Base-by-base conservation (phyloP, 2,113 vertebrate genomes). In the Mesocricetus auratus region DNA sequence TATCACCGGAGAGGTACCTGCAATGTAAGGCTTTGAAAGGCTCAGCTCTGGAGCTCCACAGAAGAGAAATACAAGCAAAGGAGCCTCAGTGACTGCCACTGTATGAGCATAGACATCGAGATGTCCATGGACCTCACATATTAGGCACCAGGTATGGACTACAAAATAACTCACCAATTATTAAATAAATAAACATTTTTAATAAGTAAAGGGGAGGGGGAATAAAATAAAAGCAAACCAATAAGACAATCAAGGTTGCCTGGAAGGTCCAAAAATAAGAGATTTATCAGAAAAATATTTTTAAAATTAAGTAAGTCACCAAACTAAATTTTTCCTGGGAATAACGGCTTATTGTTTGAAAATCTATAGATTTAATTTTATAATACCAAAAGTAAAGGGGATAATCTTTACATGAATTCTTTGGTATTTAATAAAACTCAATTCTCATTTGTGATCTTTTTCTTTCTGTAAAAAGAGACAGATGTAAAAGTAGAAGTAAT, bases 381-480 rank as follows among this genome's bases (percentile, higher is more conserved):
- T 13, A 12, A 45, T 33, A 68, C 47, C 17, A 24, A 71, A 62
- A 42, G 42, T 12, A 64, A 64, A 47, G 39, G 36, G 79, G 2
- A 19, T 68, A 93, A 69, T 31, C 26, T 88, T 88, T 36, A 39
- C 66, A 33, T 24, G 3, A 11, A 47, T 47, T 50, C 42, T 75
- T 85, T 62, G 47, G 22, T n/a, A 88, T 88, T 68, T 91, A 42
- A 81, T 50, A 89, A 92, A 90, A 77, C 39, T 69, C 33, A 77
- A 29, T 60, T 24, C 21, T 22, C 42, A 69, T 1, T 47, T 39
- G 11, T 77, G n/a, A n/a, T 21, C n/a, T 10, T n/a, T 39, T 42
- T 68, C 5, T 79, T 58, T 81, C 21, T 66, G 64, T 42, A 45
- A 50, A n/a, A 50, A 12, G 29, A 2, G 62, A 22, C 60, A 66